These are phyloP conservation scores for Prosapia bicincta DNA, from an alignment of 2,888 invertebrate genomes.

Conservation along the genomic window DNA sequence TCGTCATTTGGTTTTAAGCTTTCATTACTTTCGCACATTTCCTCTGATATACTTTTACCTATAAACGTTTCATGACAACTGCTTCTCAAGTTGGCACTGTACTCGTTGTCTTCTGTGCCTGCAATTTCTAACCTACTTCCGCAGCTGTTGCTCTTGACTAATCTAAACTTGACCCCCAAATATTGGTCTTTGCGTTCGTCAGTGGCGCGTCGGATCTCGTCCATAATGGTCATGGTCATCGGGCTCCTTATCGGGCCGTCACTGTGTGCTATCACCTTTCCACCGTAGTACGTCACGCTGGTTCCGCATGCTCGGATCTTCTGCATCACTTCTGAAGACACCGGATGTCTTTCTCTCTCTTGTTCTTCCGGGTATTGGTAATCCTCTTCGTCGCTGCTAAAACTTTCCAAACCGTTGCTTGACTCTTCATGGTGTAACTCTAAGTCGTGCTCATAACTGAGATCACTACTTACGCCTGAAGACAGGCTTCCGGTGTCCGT, in stretches of 20 bases:
- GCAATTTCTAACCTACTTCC: conserved; percentile 77
- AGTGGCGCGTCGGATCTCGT: conserved; percentile 56
- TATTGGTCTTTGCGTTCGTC: conserved; percentile 31
- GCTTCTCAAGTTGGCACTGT: conserved; percentile 35
- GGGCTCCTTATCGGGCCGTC: conserved; percentile 60
- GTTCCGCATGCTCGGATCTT: conserved; percentile 89
- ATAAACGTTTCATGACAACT: conserved; percentile 32
- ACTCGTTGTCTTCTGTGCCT: conserved; percentile 48
- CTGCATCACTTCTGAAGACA: conserved; percentile 66
- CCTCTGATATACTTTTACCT: conserved; percentile 33
- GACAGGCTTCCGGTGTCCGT: conserved; percentile 42
- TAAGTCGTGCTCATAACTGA: conserved; percentile 39
- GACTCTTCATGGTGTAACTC: conserved; percentile 32
- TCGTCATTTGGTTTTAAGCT: conserved; percentile 35
- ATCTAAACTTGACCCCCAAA: conserved; percentile 68
- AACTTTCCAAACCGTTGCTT: conserved; percentile 42
- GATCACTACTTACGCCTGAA: conserved; percentile 43
- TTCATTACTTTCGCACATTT: conserved; percentile 26
- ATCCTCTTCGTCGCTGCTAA: conserved; percentile 43
- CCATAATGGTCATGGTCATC: conserved; percentile 70
- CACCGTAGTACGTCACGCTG: conserved; percentile 85
- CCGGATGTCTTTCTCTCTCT: conserved; percentile 42
- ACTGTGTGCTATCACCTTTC: conserved; percentile 67
- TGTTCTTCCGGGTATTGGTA: conserved; percentile 35
- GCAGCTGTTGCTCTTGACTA: conserved; percentile 83